A percentile compares a stretch with the other conserved stretches of the same genome.
Conservation (phyloP, 2,888 invertebrate genomes). For the Cepaea hortensis region DNA sequence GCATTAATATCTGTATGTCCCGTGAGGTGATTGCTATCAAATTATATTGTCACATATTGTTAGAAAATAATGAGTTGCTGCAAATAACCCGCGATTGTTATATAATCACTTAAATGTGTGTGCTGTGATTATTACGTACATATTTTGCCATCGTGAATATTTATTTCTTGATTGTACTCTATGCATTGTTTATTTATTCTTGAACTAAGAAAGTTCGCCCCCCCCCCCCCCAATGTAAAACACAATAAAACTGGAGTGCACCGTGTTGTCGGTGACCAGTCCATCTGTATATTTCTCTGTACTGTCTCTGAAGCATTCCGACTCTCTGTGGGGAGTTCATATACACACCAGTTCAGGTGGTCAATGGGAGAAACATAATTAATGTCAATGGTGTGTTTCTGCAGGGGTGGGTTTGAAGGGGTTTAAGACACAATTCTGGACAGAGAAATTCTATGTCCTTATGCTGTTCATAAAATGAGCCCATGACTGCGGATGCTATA, state of each 20-base stretch:
- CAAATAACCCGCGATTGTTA: no score
- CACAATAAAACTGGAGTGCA: neutral
- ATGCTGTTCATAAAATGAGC: no score
- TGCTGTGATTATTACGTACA: constrained; percentile 8
- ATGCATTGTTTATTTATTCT: neutral
- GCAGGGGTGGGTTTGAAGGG: no score
- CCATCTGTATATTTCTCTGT: neutral
- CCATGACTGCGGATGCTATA: no score
- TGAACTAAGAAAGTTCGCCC: neutral
- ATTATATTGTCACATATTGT: neutral
- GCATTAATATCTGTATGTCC: no score
- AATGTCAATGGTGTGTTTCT: neutral
- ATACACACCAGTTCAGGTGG: neutral
- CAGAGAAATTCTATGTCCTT: no score
- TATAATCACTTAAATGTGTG: neutral
- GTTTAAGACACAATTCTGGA: no score
- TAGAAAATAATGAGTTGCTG: neutral
- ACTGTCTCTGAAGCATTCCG: neutral
- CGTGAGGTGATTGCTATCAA: no score
- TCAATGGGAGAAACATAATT: neutral
- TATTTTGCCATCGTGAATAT: neutral
- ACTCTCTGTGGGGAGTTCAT: neutral
- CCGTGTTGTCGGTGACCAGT: neutral
- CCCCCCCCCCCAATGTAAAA: neutral
- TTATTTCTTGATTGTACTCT: neutral